Conservation (phyloP, 2,113 vertebrate species). For the Martes martes region DNA sequence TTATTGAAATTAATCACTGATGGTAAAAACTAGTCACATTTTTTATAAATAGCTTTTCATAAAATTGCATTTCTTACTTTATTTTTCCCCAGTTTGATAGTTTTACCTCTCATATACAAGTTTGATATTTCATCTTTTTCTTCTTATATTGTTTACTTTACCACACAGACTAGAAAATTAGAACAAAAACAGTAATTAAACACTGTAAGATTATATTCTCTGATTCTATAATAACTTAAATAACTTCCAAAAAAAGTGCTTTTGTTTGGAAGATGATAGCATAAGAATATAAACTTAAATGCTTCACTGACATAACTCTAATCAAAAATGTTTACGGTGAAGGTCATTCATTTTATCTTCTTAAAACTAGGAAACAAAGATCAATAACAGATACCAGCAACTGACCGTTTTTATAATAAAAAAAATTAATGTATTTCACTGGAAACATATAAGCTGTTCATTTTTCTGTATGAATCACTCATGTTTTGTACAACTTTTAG, state of each 20-base stretch:
- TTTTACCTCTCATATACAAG: background rate
- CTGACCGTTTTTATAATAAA: background rate
- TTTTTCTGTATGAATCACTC: constrained; percentile 46
- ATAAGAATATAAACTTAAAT: constrained; percentile 32
- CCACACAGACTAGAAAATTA: background rate
- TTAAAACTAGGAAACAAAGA: background rate
- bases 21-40: background rate
- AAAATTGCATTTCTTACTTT: background rate
- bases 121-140: background rate
- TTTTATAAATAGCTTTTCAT: constrained; percentile 14
- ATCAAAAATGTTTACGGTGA: background rate
- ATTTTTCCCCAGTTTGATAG: background rate
- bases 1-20: background rate
- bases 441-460: constrained; percentile 43
- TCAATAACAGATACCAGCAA: background rate
- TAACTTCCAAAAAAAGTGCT: constrained; percentile 60
- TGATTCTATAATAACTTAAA: constrained; percentile 69
- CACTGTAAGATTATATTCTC: constrained; percentile 38
- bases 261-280: constrained; percentile 48
- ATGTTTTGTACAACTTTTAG: constrained; percentile 57
- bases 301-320: background rate
- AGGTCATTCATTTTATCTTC: constrained; percentile 8
- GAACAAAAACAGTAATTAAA: constrained; percentile 44
- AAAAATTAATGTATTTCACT: constrained; percentile 59
- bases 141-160: constrained; percentile 14